Evolutionary conservation across 2,113 vertebrate species (phyloP).

Genomic region (Notothenia rossii): DNA sequence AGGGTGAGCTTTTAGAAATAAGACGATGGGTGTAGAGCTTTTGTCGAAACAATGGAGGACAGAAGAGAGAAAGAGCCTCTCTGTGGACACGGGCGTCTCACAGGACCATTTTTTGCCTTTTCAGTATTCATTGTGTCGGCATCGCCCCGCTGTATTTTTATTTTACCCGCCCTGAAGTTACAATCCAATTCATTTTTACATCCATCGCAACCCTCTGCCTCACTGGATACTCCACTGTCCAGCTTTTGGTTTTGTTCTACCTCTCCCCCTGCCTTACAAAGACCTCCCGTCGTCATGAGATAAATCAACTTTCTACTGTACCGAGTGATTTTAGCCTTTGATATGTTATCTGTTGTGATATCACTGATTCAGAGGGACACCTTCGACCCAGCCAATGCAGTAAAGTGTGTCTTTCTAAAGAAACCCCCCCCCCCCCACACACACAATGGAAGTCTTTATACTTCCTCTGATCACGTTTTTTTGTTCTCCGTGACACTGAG

Average conservation of each 20-base stretch:
- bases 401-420: constrained; percentile 5
- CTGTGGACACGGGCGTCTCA: neutral
- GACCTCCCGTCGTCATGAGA: constrained; percentile 8
- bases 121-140: constrained; percentile 41
- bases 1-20: too few species aligned
- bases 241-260: constrained; percentile 73
- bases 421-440: neutral
- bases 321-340: constrained; percentile 35
- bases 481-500: constrained; percentile 29
- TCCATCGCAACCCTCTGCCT: constrained; percentile 60
- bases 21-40: too few species aligned
- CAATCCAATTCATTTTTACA: constrained; percentile 11
- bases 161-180: neutral
- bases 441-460: constrained; percentile 1
- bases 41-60: too few species aligned
- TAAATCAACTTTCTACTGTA: neutral
- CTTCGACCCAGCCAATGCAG: constrained; percentile 26
- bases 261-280: constrained; percentile 65
- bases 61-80: too few species aligned
- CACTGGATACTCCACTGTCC: constrained; percentile 50
- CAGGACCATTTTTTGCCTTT: constrained; percentile 42
- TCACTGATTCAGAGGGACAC: constrained; percentile 30
- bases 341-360: neutral
- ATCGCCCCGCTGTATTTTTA: neutral
- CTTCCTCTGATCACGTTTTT: constrained; percentile 10